These are phyloP conservation scores for Eulimnadia texana DNA, from an alignment of 1,140 invertebrate species.

Conservation along the genomic window DNA sequence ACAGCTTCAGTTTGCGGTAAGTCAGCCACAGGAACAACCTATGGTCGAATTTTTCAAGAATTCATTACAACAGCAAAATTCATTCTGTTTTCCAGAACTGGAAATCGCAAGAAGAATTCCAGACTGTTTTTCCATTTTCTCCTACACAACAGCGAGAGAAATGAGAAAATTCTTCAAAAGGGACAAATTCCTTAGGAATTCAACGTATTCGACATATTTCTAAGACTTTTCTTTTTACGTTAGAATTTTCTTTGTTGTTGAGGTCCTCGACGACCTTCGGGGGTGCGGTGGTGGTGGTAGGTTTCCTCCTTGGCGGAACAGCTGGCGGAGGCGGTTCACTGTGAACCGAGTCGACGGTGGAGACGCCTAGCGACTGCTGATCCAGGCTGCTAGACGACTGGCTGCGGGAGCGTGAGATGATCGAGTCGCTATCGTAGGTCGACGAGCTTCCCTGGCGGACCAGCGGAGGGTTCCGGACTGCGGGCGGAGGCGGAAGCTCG, in stretches of 20 bases:
- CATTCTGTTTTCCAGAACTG: background rate
- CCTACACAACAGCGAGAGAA: no score
- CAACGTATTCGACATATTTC: no score
- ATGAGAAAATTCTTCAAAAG: no score
- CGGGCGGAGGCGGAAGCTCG: background rate
- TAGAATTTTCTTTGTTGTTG: conserved; percentile 7
- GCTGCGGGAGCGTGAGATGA: background rate
- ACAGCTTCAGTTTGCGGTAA: background rate
- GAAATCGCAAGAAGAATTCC: no score
- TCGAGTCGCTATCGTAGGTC: conserved; percentile 28
- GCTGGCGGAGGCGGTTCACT: background rate
- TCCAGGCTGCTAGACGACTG: conserved; percentile 17
- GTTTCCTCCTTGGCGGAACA: conserved; percentile 1
- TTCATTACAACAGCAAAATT: no score
- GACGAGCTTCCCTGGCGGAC: background rate
- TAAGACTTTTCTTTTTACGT: no score
- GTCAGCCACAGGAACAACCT: background rate
- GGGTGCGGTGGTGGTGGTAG: background rate
- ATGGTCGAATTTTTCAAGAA: background rate
- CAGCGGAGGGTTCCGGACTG: background rate
- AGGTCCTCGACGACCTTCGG: no score
- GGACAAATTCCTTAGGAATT: no score
- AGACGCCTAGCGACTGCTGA: background rate
- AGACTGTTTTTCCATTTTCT: no score
- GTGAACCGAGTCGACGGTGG: background rate